A percentile compares a stretch with the other conserved stretches of the same genome.
These are phyloP conservation scores for Tenthredo mesomela DNA, from an alignment of 2,888 invertebrate genomes.

Conservation along the genomic window DNA sequence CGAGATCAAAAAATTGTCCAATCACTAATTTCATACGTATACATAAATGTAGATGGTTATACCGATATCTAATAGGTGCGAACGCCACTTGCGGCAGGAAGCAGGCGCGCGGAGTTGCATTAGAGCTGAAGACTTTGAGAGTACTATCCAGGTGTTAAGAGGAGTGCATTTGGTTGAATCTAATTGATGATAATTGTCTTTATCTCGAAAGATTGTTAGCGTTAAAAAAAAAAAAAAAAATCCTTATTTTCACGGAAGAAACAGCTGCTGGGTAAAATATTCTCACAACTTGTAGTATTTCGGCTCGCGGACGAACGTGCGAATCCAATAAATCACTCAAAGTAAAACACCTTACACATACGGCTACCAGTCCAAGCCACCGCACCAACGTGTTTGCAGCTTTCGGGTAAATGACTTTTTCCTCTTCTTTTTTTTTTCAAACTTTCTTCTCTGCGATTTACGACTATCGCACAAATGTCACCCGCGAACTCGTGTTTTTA, in stretches of 20 bases:
- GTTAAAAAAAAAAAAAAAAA: background rate
- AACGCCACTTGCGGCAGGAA: background rate
- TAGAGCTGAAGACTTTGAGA: background rate
- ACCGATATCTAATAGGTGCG: background rate
- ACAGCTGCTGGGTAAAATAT: background rate
- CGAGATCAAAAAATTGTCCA: background rate
- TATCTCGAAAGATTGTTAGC: background rate
- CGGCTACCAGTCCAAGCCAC: background rate
- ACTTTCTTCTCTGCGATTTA: background rate
- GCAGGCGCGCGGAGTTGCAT: background rate
- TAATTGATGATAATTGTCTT: conserved; percentile 51
- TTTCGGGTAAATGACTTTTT: conserved; percentile 25
- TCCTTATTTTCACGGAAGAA: background rate
- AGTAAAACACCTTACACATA: conserved; percentile 9
- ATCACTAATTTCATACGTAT: background rate
- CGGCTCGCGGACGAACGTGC: background rate
- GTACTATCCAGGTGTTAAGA: conserved; percentile 27
- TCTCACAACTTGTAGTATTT: background rate
- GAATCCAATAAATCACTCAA: conserved; percentile 23
- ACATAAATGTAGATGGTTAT: background rate
- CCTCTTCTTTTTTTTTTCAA: background rate
- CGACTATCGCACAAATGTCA: background rate
- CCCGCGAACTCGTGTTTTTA: background rate
- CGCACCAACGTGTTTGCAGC: conserved; percentile 25
- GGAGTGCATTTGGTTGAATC: conserved; percentile 24